These are phyloP conservation scores for Ceyx cyanopectus DNA, from an alignment of 2,113 vertebrate species.

Conservation along the genomic window DNA sequence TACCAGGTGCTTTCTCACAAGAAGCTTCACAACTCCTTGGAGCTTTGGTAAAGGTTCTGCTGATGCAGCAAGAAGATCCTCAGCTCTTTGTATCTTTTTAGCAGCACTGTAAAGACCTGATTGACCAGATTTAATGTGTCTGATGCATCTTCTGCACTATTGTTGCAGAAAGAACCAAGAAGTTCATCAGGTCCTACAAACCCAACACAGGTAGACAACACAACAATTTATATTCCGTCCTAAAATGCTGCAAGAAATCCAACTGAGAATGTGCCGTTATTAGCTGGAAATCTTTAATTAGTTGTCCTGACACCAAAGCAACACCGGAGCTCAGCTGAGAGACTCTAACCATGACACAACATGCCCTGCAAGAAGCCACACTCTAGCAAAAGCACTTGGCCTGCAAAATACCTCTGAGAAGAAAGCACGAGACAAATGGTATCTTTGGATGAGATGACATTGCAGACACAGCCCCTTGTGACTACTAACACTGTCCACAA, in stretches of 20 bases:
- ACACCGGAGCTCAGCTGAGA: neutral
- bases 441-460: neutral
- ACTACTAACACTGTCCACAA: neutral
- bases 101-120: neutral
- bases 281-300: neutral
- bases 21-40: neutral
- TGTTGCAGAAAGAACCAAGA: neutral
- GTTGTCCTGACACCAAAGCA: neutral
- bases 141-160: neutral
- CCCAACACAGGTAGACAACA: neutral
- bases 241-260: neutral
- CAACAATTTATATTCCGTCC: rapidly evolving
- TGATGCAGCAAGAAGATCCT: neutral
- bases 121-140: neutral
- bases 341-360: neutral
- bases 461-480: neutral
- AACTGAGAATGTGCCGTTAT: neutral
- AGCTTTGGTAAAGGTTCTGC: neutral
- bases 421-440: neutral
- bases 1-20: neutral
- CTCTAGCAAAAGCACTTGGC: neutral
- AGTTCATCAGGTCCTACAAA: neutral
- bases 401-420: neutral
- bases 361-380: neutral
- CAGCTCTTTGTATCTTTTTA: neutral